Evolutionary conservation across 2,888 invertebrate genomes (phyloP).

Genomic region (Drosophila mimica): DNA sequence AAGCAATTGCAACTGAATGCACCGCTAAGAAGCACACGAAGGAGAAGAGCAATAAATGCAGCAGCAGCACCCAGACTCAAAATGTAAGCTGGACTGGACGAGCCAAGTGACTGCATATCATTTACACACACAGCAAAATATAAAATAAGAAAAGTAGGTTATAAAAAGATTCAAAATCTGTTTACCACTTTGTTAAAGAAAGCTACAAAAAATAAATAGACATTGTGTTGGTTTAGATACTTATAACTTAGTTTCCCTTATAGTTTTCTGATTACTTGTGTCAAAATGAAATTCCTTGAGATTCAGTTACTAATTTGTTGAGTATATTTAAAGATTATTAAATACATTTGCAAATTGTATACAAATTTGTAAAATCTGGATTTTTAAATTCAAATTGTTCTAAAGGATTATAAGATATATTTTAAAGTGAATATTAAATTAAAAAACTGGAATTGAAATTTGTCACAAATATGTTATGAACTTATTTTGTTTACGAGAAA

Average conservation of each 20-base stretch:
- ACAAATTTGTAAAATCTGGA: background rate
- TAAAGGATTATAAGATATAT: too few relatives aligned
- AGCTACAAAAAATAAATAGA: background rate
- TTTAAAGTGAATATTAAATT: background rate
- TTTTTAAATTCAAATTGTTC: background rate
- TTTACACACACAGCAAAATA: conserved; percentile 38
- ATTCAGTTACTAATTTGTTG: background rate
- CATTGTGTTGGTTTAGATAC: background rate
- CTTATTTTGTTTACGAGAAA: background rate
- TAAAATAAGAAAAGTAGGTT: background rate
- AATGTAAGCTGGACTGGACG: conserved; percentile 23
- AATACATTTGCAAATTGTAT: background rate
- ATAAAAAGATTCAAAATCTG: background rate
- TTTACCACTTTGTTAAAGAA: background rate
- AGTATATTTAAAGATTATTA: background rate
- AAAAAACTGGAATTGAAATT: too few relatives aligned
- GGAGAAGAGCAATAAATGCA: conserved; percentile 14
- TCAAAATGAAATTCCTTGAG: background rate
- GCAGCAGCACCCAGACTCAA: conserved; percentile 11
- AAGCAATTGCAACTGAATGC: conserved; percentile 58
- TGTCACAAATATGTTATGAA: too few relatives aligned
- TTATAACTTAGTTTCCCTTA: background rate
- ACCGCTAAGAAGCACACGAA: conserved; percentile 32
- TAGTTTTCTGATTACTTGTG: background rate
- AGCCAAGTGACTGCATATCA: conserved; percentile 49